Percentiles rank a stretch among this genome's conserved stretches.
Conservation (phyloP, 2,113 vertebrate genomes). For the Siniperca knerii region DNA sequence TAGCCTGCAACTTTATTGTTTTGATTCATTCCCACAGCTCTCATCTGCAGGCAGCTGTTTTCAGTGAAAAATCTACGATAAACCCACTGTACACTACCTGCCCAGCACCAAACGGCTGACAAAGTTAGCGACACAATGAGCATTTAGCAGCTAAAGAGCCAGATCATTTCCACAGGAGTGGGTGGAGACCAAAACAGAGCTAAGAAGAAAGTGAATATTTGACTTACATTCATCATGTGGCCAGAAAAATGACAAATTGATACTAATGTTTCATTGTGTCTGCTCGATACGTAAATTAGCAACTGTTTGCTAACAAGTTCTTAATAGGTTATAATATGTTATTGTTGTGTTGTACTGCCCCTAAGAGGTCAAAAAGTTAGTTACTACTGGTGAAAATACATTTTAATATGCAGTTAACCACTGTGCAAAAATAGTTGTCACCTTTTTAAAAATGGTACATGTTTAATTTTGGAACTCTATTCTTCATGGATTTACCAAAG, state of each 20-base stretch:
- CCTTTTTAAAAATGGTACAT: neutral
- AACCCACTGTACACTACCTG: neutral
- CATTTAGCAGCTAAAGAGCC: neutral
- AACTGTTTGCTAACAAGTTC: neutral
- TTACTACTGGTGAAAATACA: neutral
- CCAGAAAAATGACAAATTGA: neutral
- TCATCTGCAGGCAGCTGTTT: too few species aligned
- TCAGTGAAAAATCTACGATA: too few species aligned
- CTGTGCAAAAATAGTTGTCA: neutral
- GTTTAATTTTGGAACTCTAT: neutral
- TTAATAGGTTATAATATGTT: neutral
- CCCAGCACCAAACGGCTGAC: neutral
- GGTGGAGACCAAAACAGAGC: neutral
- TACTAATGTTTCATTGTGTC: neutral
- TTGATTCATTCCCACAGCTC: neutral
- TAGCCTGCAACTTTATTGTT: neutral
- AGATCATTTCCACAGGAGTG: neutral
- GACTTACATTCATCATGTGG: neutral
- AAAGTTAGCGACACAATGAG: neutral
- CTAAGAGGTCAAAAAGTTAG: neutral
- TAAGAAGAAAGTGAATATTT: neutral
- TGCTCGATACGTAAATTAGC: neutral
- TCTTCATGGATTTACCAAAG: conserved; percentile 13
- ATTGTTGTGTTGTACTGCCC: neutral
- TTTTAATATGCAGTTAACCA: neutral